These are phyloP conservation scores for Zeuzera pyrina DNA, from an alignment of 2,888 invertebrate genomes.

Conservation along the genomic window DNA sequence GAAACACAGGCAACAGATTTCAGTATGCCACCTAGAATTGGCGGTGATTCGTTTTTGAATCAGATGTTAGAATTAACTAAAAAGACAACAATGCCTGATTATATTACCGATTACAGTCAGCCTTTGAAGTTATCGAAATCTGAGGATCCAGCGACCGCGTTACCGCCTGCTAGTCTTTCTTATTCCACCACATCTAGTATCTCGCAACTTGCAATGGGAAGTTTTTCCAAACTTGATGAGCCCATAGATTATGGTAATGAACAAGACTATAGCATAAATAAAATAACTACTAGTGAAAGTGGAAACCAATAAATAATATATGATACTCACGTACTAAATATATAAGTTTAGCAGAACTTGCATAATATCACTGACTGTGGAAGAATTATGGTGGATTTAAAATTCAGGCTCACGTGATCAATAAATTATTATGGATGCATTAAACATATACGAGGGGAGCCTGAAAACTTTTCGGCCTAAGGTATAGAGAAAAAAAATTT, in stretches of 20 bases:
- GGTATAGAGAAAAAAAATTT: too few species aligned
- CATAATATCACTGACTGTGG: too few species aligned
- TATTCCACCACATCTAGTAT: constrained; percentile 52
- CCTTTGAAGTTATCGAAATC: constrained; percentile 74
- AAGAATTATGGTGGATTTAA: too few species aligned
- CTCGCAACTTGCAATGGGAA: constrained; percentile 56
- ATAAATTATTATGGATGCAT: too few species aligned
- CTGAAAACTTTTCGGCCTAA: too few species aligned
- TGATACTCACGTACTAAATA: too few species aligned
- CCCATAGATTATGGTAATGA: constrained; percentile 55
- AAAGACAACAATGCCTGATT: constrained; percentile 67
- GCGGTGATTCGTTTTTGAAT: constrained; percentile 62
- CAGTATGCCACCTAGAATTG: constrained; percentile 58
- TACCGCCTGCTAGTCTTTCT: constrained; percentile 63
- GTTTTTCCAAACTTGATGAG: constrained; percentile 54
- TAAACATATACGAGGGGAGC: too few species aligned
- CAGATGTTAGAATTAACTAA: constrained; percentile 70
- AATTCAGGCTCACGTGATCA: too few species aligned
- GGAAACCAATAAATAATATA: constrained; percentile 13
- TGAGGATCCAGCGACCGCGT: constrained; percentile 61
- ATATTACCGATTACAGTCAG: constrained; percentile 64
- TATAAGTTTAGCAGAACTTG: too few species aligned
- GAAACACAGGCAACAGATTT: constrained; percentile 57
- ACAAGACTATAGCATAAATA: constrained; percentile 47
- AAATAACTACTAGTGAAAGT: constrained; percentile 34